Conservation (phyloP, 2,113 vertebrate genomes). For the Numenius arquata region DNA sequence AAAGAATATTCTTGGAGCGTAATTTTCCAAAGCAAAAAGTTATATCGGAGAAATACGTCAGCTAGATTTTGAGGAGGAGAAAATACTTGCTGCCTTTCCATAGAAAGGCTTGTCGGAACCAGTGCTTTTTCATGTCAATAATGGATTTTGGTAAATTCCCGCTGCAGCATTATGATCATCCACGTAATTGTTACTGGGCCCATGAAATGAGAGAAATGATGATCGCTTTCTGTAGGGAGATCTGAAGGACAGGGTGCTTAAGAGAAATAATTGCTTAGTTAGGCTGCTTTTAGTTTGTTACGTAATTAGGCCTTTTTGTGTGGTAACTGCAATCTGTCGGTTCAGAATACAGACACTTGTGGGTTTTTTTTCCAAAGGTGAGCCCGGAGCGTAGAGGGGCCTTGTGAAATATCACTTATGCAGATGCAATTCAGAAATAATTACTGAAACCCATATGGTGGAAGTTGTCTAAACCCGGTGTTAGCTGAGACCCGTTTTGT, state of each 20-base stretch:
- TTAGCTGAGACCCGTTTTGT: not conserved
- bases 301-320: slow-evolving; percentile 56
- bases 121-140: not conserved
- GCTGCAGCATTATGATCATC: slow-evolving; percentile 2
- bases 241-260: slow-evolving; percentile 43
- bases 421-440: slow-evolving; percentile 32
- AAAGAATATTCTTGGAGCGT: not conserved
- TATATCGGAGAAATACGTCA: not conserved
- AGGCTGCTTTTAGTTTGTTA: slow-evolving; percentile 48
- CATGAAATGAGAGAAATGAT: slow-evolving; percentile 52
- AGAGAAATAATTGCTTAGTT: slow-evolving; percentile 54
- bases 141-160: slow-evolving; percentile 57
- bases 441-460: slow-evolving; percentile 37
- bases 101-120: slow-evolving; percentile 23
- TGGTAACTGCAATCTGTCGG: not conserved
- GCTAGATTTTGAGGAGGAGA: not conserved
- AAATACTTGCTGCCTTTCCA: not conserved
- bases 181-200: slow-evolving; percentile 53
- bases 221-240: slow-evolving; percentile 23
- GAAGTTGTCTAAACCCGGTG: not conserved
- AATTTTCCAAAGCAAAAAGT: not conserved
- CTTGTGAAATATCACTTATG: slow-evolving; percentile 30
- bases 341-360: not conserved
- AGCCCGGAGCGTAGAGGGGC: not conserved
- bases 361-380: slow-evolving; percentile 20